Evolutionary conservation across 2,113 vertebrate genomes (phyloP), one percentile per base, ranked within the genome.

Genomic region (Proteles cristata): DNA sequence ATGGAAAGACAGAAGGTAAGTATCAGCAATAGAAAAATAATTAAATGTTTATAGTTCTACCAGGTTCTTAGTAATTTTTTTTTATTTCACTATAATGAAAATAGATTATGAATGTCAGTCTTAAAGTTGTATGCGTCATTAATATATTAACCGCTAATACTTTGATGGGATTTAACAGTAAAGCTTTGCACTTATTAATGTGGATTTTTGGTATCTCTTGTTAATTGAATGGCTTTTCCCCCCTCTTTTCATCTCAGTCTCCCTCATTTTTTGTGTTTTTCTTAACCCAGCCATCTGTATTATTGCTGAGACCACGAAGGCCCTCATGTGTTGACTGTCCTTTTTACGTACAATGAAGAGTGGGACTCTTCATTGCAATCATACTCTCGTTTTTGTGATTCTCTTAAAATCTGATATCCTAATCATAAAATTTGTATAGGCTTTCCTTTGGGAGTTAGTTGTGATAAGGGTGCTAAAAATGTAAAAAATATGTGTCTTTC

Each of bases 1-100:
- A 99, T 26, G 99, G 99, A 92, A 99, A 99, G 98, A 99, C 99
- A 73, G 99, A 99, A 98, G 99, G 99, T 99, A 98, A 97, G 98
- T 76, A 14, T 95, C 97, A 45, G 21, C 35, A 48, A 0, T 80
- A 93, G 94, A 87, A 84, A 92, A 63, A 76, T 39, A 94, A 17
- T 77, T n/a, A 69, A 93, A 45, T 71, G 2, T 15, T 82, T 92
- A 28, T 9, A 43, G 39, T 77, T 66, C 17, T 87, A 7, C 45
- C 19, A 84, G 50, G 21, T 82, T 87, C 9, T 50, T 2, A 45
- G 1, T 85, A 39, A 50, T 39, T 33, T 83, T 91, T 63, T 48
- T 50, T 66, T 39, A 79, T 53, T 80, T 39, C 77, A 12, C 16
- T 91, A 0, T n/a, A 79, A n/a, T 66, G 83, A 63, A 69, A 92